Evolutionary conservation across 2,888 invertebrate species (phyloP).

Genomic region (Platycheirus rosarum): DNA sequence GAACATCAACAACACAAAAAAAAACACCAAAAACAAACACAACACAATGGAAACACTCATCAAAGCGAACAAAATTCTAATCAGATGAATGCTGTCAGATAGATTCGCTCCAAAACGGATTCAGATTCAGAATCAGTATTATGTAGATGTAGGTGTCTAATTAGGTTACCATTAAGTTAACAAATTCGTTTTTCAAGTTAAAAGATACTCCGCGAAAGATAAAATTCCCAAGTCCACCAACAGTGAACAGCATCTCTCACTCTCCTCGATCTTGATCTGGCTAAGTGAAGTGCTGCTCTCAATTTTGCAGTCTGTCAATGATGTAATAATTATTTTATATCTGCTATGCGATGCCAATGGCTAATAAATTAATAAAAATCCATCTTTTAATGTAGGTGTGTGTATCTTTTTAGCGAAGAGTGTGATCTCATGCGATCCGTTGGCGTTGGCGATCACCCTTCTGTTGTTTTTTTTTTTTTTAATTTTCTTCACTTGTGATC

Average conservation of each 20-base stretch:
- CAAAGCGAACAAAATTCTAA: conserved; percentile 36
- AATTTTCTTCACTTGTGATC: conserved; percentile 45
- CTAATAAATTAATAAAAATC: conserved; percentile 56
- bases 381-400: conserved; percentile 47
- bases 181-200: conserved; percentile 27
- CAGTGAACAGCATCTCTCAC: conserved; percentile 1
- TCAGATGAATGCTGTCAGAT: conserved; percentile 56
- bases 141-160: conserved; percentile 49
- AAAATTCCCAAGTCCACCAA: conserved; percentile 14
- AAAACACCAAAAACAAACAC: conserved; percentile 20
- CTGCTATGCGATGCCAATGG: conserved; percentile 50
- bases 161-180: conserved; percentile 58
- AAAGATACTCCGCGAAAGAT: conserved; percentile 38
- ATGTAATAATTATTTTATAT: conserved; percentile 52
- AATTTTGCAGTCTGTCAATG: conserved; percentile 32
- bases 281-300: conserved; percentile 30
- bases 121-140: too few relatives aligned
- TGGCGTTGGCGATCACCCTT: conserved; percentile 27
- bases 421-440: conserved; percentile 67
- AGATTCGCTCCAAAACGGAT: conserved; percentile 20
- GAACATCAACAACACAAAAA: conserved; percentile 25
- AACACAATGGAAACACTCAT: conserved; percentile 13
- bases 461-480: conserved; percentile 20
- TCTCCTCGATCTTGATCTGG: conserved; percentile 7
- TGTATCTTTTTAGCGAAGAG: conserved; percentile 13